Conservation (phyloP, 2,888 invertebrate genomes). For the Deilephila elpenor region DNA sequence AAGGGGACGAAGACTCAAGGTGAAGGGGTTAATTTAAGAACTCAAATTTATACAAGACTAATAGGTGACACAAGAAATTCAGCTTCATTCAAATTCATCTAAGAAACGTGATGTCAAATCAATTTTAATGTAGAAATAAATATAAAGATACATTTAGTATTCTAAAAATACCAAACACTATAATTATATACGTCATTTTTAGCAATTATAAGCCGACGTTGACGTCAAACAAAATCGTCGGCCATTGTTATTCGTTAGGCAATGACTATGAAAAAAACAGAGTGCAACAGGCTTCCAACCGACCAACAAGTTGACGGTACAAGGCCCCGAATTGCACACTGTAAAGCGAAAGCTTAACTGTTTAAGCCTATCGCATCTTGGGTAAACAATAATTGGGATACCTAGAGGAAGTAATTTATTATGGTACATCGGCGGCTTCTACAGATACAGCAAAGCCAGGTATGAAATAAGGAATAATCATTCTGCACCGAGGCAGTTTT, state of each 20-base stretch:
- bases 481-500: no score
- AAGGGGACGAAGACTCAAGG: no score
- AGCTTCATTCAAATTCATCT: no score
- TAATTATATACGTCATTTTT: not conserved
- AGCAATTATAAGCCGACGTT: not conserved
- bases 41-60: no score
- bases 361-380: not conserved
- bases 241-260: not conserved
- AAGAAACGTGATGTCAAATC: no score
- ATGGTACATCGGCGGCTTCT: no score
- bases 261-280: not conserved
- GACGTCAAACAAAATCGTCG: not conserved
- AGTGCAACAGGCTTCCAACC: slow-evolving; percentile 8
- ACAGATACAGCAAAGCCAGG: no score
- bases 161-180: not conserved
- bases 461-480: no score
- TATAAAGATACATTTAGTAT: not conserved
- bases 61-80: no score
- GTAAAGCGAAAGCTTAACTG: slow-evolving; percentile 3
- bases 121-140: not conserved
- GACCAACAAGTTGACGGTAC: not conserved
- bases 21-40: no score
- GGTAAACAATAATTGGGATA: no score
- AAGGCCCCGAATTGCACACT: slow-evolving; percentile 14
- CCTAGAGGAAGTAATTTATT: no score